phyloP scores from a whole-genome alignment of 2,888 invertebrate genomes.

The Scelioninae gen. 1 region DNA sequence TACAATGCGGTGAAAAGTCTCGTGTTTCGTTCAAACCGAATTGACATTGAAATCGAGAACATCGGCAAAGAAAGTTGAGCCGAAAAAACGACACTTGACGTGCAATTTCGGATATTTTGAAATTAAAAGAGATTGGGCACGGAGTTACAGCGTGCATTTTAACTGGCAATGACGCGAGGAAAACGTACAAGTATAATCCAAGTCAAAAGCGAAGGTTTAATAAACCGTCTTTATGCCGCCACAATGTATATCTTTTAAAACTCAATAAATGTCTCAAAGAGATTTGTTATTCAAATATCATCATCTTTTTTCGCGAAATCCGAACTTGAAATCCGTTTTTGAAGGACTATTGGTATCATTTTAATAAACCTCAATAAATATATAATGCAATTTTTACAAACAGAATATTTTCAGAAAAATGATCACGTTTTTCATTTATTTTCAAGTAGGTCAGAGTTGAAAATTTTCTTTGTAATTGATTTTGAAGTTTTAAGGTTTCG shows the following conservation, averaged over 20 bases:
- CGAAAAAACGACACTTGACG: slow-evolving; percentile 31
- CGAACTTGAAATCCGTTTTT: not conserved
- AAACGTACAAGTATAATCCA: slow-evolving; percentile 18
- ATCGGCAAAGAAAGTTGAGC: slow-evolving; percentile 32
- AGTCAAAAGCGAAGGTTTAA: slow-evolving; percentile 41
- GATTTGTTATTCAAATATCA: no score
- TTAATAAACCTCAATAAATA: no score
- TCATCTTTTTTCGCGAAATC: no score
- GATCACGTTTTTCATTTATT: no score
- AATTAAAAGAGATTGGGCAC: slow-evolving; percentile 39
- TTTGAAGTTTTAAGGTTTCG: no score
- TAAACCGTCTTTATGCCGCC: slow-evolving; percentile 15
- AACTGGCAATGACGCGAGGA: slow-evolving; percentile 20
- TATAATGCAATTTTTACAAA: no score
- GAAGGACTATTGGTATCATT: no score
- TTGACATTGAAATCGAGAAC: slow-evolving; percentile 35
- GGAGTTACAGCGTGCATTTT: not conserved
- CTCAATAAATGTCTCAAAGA: slow-evolving; percentile 8
- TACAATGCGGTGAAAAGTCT: not conserved
- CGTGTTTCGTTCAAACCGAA: slow-evolving; percentile 9
- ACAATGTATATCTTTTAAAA: slow-evolving; percentile 20
- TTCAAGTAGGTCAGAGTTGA: no score
- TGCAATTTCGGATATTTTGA: slow-evolving; percentile 29
- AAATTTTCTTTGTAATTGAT: no score
- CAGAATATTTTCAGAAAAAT: no score